Evolutionary conservation across 1,140 invertebrate species (phyloP), one percentile per base, ranked within the genome.

Genomic region (Steinernema khuongi): DNA sequence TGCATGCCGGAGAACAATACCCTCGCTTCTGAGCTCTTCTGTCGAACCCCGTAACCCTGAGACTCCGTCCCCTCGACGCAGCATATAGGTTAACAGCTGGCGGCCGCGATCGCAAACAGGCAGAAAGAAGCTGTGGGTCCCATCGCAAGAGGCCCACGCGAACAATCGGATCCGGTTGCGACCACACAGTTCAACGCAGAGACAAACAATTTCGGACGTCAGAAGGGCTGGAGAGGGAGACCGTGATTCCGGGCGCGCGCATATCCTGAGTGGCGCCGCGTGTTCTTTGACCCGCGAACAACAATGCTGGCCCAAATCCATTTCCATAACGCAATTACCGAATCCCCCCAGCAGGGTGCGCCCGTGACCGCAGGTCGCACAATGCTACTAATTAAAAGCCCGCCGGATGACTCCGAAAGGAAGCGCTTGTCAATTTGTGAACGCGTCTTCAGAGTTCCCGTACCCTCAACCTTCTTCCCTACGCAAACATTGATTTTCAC

Each of bases 31-130:
- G 4, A n/a, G 11, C 50, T n/a, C 14, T 60, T 60, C 50, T 7
- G n/a, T 41, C n/a, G 36, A 41, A 41, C 19, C 50, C 50, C 50
- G 50, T 60, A 60, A 11, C 50, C 19, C 50, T 60, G 26, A 60
- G 50, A 60, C 50, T 60, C 50, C 50, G 7, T 26, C 50, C 11
- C 50, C 4, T 4, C 50, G 50, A 2, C 4, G 7, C 50, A 60
- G 4, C 50, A 60, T 60, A 60, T 60, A 60, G 50, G 50, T 60
- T 60, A 60, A 60, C 50, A 60, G 50, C 50, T 60, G 50, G 50
- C 50, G 14, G 7, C 50, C 11, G n/a, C n/a, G 2, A 60, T 22
- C 19, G 50, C 50, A 60, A 60, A 60, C 50, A 60, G 50, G 50
- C 50, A 60, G 26, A 14, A 60, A 60, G 50, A 7, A 7, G 50